These are phyloP conservation scores for Turritopsis rubra DNA, from an alignment of 30 jellyfish, hydroid and myxozoan species.

Conservation along the genomic window DNA sequence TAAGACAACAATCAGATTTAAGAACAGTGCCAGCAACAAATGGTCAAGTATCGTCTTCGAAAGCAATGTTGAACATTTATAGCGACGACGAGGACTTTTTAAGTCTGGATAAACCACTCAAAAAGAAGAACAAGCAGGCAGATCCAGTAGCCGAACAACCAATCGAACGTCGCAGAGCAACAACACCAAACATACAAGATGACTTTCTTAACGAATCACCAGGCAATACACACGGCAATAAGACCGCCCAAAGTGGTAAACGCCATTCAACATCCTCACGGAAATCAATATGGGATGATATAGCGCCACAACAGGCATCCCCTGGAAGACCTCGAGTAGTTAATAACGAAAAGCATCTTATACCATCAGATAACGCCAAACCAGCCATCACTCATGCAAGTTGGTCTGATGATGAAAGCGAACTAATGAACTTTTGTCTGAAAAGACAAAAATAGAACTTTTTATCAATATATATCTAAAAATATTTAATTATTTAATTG, in stretches of 20 bases:
- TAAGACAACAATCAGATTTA: neutral
- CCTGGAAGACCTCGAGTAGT: neutral
- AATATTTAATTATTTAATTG: no score
- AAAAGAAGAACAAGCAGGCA: neutral
- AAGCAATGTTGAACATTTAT: neutral
- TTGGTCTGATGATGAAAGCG: conserved; percentile 9
- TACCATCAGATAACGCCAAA: neutral
- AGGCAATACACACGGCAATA: neutral
- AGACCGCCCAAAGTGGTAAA: neutral
- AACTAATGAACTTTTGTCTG: neutral
- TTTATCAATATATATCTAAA: no score
- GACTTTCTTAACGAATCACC: neutral
- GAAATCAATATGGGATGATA: neutral
- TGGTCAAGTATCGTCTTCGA: neutral
- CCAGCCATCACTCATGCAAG: neutral
- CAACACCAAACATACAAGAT: neutral
- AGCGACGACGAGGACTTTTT: neutral
- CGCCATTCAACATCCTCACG: neutral
- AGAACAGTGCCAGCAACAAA: neutral
- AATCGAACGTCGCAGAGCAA: neutral
- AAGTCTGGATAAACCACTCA: neutral
- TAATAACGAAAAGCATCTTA: neutral
- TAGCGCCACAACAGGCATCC: conserved; percentile 1
- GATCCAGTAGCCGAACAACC: neutral
- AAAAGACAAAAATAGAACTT: neutral